phyloP scores from a whole-genome alignment of 2,113 vertebrate species.

The Ginglymostoma cirratum region DNA sequence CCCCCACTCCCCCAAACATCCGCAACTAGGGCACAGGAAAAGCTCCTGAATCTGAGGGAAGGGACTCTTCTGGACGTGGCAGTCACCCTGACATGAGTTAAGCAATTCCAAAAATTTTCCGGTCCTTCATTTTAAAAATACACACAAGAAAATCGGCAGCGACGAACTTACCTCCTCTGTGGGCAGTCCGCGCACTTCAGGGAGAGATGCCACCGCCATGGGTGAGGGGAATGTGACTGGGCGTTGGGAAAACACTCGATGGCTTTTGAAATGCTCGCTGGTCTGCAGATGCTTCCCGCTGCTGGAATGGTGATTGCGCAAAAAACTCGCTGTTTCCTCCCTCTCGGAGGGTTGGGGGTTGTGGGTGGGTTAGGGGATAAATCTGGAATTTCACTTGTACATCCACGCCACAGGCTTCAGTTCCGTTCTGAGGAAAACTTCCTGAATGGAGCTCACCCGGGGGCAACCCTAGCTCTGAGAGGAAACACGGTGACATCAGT shows the following conservation, averaged over 20 bases:
- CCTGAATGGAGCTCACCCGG: neutral
- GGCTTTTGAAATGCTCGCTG: slow-evolving; percentile 40
- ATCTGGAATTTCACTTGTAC: neutral
- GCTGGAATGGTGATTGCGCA: neutral
- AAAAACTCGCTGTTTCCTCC: neutral
- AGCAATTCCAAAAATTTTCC: neutral
- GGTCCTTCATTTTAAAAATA: neutral
- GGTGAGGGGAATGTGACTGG: neutral
- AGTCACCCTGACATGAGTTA: neutral
- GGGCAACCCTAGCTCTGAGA: neutral
- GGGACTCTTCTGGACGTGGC: neutral
- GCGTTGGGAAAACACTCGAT: neutral
- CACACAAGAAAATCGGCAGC: neutral
- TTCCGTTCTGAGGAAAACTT: slow-evolving; percentile 10
- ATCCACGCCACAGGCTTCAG: neutral
- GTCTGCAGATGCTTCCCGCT: neutral
- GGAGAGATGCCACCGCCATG: slow-evolving; percentile 52
- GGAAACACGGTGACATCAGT: neutral
- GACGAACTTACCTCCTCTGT: slow-evolving; percentile 53
- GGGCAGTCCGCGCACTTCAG: slow-evolving; percentile 58
- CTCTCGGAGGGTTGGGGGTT: no score
- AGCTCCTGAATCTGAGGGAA: no score
- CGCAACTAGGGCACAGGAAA: no score
- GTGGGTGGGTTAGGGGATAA: neutral
- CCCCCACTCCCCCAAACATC: no score